Percentiles rank a stretch among this genome's conserved stretches.
These are phyloP conservation scores for Liodrosophila aerea DNA, from an alignment of 2,888 invertebrate genomes.

Conservation along the genomic window DNA sequence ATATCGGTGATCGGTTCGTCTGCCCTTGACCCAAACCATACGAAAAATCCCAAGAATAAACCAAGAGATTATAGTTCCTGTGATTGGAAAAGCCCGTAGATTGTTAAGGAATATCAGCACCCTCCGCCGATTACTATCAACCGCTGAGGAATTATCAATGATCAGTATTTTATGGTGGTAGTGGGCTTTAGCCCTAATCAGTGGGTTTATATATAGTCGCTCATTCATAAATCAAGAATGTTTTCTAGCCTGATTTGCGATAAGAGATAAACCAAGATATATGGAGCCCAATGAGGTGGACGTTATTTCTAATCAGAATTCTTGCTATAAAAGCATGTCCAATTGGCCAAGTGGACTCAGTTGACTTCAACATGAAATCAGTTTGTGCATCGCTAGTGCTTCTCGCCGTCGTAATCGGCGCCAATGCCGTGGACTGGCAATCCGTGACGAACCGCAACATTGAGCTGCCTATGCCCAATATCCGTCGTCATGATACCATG, in stretches of 20 bases:
- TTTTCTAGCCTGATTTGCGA: constrained; percentile 15
- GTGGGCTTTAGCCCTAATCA: neutral
- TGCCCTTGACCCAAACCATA: constrained; percentile 12
- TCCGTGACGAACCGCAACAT: constrained; percentile 49
- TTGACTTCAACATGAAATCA: constrained; percentile 56
- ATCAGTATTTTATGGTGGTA: constrained; percentile 3
- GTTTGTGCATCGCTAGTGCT: constrained; percentile 49
- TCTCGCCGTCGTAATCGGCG: constrained; percentile 43
- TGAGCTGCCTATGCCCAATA: constrained; percentile 30
- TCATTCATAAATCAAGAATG: constrained; percentile 35
- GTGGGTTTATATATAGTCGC: neutral
- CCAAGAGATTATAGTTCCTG: neutral
- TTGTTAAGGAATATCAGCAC: no score
- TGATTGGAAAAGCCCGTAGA: neutral
- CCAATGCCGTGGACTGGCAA: constrained; percentile 59
- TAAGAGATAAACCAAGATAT: constrained; percentile 49
- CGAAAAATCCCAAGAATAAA: neutral
- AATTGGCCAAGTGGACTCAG: constrained; percentile 25
- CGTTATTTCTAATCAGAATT: no score
- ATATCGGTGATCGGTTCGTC: neutral
- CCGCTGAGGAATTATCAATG: neutral
- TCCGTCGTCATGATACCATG: constrained; percentile 9
- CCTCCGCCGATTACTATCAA: no score
- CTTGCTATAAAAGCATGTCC: constrained; percentile 45
- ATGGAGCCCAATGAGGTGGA: constrained; percentile 13